Base-by-base conservation (phyloP, 1,140 invertebrate species). In the Hirudo medicinalis region DNA sequence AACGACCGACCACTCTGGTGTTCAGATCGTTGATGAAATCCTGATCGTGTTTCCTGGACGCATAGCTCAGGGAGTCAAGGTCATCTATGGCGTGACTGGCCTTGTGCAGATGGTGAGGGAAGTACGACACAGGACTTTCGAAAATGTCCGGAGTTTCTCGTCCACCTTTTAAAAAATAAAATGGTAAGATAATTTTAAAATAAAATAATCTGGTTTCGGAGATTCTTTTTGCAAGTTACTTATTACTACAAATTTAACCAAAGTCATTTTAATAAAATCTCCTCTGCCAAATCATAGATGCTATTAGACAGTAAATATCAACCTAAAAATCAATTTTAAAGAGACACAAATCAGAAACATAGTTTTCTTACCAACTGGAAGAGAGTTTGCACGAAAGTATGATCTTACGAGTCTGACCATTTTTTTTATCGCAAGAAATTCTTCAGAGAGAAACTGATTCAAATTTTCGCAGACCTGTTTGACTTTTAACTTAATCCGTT, bases 11-110 rank as follows among this genome's bases (percentile, higher is more conserved):
- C 57, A 63, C 22, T 63, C 29, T 63, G 29, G 57, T 32, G 29
- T 63, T 63, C 22, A 63, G 22, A 15, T 63, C 57, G 57, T 63
- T 32, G 4, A 63, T 63, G 57, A 63, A 63, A 20, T 63, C 57
- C 22, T 32, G 57, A 63, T 63, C 57, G 57, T 63, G 57, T 25
- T 32, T 22, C 29, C 57, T 63, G 57, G 57, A 63, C 22, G 57
- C 57, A 13, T 63, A 32, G 57, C 22, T 63, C 22, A 63, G 57
- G 19, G 57, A 63, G 20, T 63, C 29, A 22, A 63, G 29, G 29
- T 63, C 57, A 22, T 32, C 57, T 9, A 63, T 25, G 57, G 57
- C 57, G 22, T 25, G 22, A 32, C 29, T 32, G 15, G 57, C 57
- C 57, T 32, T 63, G 22, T 63, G 22, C 20, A 63, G 11, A 20